These are phyloP conservation scores for Autographa gamma DNA, from an alignment of 2,888 invertebrate genomes.

Conservation along the genomic window DNA sequence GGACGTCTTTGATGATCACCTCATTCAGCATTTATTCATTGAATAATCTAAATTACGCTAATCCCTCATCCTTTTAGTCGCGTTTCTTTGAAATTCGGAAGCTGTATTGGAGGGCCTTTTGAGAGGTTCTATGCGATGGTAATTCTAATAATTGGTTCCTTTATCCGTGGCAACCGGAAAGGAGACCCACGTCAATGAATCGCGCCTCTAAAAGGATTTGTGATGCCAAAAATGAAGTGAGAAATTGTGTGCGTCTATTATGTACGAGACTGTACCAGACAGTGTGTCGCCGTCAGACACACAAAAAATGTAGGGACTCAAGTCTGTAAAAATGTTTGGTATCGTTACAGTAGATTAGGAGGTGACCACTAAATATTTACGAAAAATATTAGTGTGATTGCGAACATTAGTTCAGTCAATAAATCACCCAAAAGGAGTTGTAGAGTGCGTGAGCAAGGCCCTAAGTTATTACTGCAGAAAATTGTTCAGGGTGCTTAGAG, in stretches of 20 bases:
- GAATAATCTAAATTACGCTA: constrained; percentile 77
- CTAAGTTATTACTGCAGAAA: too few species aligned
- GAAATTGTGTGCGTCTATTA: constrained; percentile 74
- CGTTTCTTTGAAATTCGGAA: constrained; percentile 86
- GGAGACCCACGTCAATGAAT: constrained; percentile 81
- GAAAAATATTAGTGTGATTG: background rate
- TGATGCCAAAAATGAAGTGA: constrained; percentile 77
- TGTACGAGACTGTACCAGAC: constrained; percentile 73
- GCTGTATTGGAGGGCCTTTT: constrained; percentile 76
- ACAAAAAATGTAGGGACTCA: constrained; percentile 49
- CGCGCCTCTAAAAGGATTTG: constrained; percentile 83
- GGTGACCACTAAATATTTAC: background rate
- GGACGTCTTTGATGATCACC: constrained; percentile 53
- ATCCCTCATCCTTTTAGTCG: constrained; percentile 75
- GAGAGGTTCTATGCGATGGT: constrained; percentile 70
- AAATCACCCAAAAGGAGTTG: too few species aligned
- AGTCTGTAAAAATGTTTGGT: constrained; percentile 51
- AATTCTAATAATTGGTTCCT: constrained; percentile 85
- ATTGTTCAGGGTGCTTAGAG: too few species aligned
- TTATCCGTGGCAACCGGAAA: constrained; percentile 83
- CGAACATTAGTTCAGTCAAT: too few species aligned
- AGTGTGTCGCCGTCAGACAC: constrained; percentile 75
- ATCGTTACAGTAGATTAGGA: constrained; percentile 51
- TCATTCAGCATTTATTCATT: constrained; percentile 59
- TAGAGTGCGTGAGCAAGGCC: too few species aligned